Evolutionary conservation across 53 echinoderm and acorn worm species (phyloP).

Genomic region (Echinarachnius parma): DNA sequence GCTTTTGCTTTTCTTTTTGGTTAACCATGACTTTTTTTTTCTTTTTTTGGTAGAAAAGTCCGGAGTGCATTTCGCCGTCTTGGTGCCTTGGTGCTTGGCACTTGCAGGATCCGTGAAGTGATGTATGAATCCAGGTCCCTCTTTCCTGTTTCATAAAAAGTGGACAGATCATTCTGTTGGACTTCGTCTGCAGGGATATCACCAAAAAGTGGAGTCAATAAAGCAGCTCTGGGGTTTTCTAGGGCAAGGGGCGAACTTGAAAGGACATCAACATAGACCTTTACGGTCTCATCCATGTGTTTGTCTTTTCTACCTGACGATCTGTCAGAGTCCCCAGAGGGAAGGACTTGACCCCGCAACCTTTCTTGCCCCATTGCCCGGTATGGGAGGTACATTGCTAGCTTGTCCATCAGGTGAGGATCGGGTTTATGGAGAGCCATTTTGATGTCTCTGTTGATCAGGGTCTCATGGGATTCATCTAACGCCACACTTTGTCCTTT

Average conservation of each 20-base stretch:
- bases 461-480: slow-evolving; percentile 52
- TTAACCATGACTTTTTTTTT: slow-evolving; percentile 2
- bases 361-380: slow-evolving; percentile 28
- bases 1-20: slow-evolving; percentile 20
- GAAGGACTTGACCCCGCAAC: background rate
- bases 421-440: slow-evolving; percentile 31
- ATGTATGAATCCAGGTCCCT: slow-evolving; percentile 2
- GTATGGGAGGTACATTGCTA: slow-evolving; percentile 43
- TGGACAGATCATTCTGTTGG: background rate
- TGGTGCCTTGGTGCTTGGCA: background rate
- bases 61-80: background rate
- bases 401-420: slow-evolving; percentile 19
- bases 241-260: background rate
- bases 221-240: background rate
- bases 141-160: slow-evolving; percentile 7
- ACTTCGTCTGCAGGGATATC: background rate
- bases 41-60: slow-evolving; percentile 25
- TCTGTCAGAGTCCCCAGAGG: too few relatives aligned
- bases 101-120: background rate
- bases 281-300: background rate
- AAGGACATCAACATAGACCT: background rate
- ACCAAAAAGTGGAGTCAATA: background rate
- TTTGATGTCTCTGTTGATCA: slow-evolving; percentile 48
- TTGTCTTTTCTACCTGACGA: background rate
- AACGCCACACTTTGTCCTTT: slow-evolving; percentile 27